Conservation (phyloP, 64 coral and sea anemone species). For the Hydrozoanthus tunicans region DNA sequence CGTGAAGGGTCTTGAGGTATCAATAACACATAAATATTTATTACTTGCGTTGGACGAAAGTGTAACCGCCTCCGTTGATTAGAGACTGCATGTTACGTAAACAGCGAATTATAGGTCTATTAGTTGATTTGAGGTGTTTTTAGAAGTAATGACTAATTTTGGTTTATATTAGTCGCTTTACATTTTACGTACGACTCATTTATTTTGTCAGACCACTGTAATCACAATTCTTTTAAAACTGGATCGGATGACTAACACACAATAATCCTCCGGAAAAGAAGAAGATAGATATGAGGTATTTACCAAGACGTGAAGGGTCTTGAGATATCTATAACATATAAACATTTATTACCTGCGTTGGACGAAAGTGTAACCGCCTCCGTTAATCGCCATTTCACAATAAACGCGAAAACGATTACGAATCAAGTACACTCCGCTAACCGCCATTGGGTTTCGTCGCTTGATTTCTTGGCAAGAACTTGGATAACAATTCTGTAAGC, state of each 20-base stretch:
- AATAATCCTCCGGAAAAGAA: too few relatives aligned
- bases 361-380: conserved; percentile 62
- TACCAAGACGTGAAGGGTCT: background rate
- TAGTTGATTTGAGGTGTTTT: too few relatives aligned
- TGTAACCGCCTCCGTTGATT: conserved; percentile 42
- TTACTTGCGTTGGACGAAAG: conserved; percentile 59
- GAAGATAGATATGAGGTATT: too few relatives aligned
- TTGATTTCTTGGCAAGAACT: conserved; percentile 23
- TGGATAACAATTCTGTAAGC: background rate
- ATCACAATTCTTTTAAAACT: too few relatives aligned
- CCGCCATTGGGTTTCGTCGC: background rate
- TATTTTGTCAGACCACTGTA: too few relatives aligned
- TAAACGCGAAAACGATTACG: conserved; percentile 42
- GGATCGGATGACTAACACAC: too few relatives aligned
- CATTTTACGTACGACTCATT: too few relatives aligned
- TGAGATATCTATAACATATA: background rate
- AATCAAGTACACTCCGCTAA: conserved; percentile 55
- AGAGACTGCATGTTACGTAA: too few relatives aligned
- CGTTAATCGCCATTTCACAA: conserved; percentile 65
- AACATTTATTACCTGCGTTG: conserved; percentile 21
- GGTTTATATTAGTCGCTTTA: too few relatives aligned
- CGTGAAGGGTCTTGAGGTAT: background rate
- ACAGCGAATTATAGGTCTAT: too few relatives aligned
- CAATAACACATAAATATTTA: background rate
- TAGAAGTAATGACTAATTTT: too few relatives aligned